phyloP scores from a whole-genome alignment of 1,140 invertebrate genomes.

The Caerostris darwini region DNA sequence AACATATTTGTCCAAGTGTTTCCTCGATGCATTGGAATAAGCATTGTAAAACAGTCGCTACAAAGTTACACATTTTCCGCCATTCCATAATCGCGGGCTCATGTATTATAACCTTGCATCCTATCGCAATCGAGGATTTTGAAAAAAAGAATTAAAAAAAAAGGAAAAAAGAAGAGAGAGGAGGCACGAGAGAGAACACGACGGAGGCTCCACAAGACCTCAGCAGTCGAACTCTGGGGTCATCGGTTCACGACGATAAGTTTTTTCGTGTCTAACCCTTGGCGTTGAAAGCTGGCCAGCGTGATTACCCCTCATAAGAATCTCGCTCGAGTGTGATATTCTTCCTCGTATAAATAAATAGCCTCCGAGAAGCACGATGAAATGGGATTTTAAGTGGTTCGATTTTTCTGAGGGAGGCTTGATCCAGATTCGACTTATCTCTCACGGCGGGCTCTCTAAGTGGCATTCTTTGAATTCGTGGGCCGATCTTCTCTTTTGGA shows the following conservation, averaged over 20 bases:
- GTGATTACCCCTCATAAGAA: constrained; percentile 57
- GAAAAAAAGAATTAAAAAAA: neutral
- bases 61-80: neutral
- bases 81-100: neutral
- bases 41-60: neutral
- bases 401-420: neutral
- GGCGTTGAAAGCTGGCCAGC: constrained; percentile 33
- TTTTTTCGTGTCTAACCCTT: constrained; percentile 50
- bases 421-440: constrained; percentile 38
- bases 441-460: neutral
- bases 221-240: constrained; percentile 9
- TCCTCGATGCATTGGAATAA: no score
- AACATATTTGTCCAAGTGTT: no score
- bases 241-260: constrained; percentile 58
- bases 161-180: neutral
- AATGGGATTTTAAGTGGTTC: constrained; percentile 55
- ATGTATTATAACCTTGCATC: neutral
- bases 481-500: neutral
- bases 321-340: constrained; percentile 56
- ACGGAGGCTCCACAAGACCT: constrained; percentile 25
- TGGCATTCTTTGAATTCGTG: constrained; percentile 18
- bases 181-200: neutral
- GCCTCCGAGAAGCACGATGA: neutral
- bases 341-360: constrained; percentile 60
- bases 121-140: neutral